These are phyloP conservation scores for Botia kubotai DNA, from an alignment of 2,797 vertebrate species.

Conservation along the genomic window DNA sequence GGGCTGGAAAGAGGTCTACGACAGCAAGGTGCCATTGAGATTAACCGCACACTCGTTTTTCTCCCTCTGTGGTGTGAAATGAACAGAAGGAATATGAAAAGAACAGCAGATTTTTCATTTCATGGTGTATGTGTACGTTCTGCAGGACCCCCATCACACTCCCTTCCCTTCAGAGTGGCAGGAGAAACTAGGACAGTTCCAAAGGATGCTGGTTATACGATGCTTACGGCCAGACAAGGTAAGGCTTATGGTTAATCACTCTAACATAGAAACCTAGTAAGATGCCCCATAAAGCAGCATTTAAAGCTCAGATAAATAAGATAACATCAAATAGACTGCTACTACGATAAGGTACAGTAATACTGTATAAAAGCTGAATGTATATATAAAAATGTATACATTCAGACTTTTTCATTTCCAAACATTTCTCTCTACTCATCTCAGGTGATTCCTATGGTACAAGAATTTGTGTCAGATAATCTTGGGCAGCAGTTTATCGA, in stretches of 20 bases:
- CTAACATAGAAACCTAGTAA: background rate
- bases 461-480: constrained; percentile 82
- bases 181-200: constrained; percentile 78
- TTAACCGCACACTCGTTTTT: constrained; percentile 17
- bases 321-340: too few species aligned
- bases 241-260: constrained; percentile 32
- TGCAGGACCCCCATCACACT: constrained; percentile 81
- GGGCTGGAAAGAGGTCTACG: constrained; percentile 86
- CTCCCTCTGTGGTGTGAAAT: constrained; percentile 51
- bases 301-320: too few species aligned
- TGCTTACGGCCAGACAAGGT: constrained; percentile 89
- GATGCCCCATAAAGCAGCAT: too few species aligned
- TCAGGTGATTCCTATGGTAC: constrained; percentile 86
- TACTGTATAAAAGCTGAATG: too few species aligned
- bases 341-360: too few species aligned
- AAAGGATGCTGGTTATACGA: constrained; percentile 87
- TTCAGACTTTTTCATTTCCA: too few species aligned
- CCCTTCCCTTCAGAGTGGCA: constrained; percentile 82
- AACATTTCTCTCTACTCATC: background rate
- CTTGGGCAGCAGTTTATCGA: constrained; percentile 86
- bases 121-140: constrained; percentile 46
- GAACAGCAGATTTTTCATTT: constrained; percentile 29
- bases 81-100: constrained; percentile 4
- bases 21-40: constrained; percentile 79
- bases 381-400: too few species aligned